Evolutionary conservation across 1,140 invertebrate genomes (phyloP).

Genomic region (Drosophila paulistorum): DNA sequence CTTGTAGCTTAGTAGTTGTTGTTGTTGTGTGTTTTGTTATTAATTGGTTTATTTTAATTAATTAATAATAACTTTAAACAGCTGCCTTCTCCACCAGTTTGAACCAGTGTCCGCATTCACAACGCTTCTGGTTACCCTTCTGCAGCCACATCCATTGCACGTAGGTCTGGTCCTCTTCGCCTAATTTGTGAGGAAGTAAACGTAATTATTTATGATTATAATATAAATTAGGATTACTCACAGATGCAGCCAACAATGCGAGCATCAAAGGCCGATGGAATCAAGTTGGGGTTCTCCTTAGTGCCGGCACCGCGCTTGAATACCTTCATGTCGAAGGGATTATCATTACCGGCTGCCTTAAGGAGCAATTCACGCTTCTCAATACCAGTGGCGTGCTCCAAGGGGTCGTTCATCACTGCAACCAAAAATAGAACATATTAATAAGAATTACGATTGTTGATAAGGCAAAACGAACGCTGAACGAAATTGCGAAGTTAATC

Average conservation of each 20-base stretch:
- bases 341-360: conserved; percentile 92
- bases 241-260: conserved; percentile 98
- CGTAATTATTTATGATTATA: not conserved
- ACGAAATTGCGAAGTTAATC: not conserved
- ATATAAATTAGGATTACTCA: conserved; percentile 76
- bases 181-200: conserved; percentile 65
- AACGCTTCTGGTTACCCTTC: conserved; percentile 93
- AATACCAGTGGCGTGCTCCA: conserved; percentile 96
- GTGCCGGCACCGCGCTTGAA: conserved; percentile 92
- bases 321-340: conserved; percentile 94
- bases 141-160: conserved; percentile 98
- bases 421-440: conserved; percentile 27
- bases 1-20: conserved; percentile 75
- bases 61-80: conserved; percentile 85
- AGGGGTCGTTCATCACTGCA: conserved; percentile 90
- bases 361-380: conserved; percentile 95
- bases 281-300: conserved; percentile 92
- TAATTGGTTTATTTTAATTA: conserved; percentile 78
- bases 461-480: conserved; percentile 24
- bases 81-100: conserved; percentile 91
- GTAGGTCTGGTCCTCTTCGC: conserved; percentile 93
- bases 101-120: conserved; percentile 98
- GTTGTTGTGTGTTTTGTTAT: conserved; percentile 61
- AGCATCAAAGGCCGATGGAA: conserved; percentile 94
- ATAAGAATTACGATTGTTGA: conserved; percentile 32